Base-by-base conservation (phyloP, 2,113 vertebrate species). In the Oreochromis tanganicae region DNA sequence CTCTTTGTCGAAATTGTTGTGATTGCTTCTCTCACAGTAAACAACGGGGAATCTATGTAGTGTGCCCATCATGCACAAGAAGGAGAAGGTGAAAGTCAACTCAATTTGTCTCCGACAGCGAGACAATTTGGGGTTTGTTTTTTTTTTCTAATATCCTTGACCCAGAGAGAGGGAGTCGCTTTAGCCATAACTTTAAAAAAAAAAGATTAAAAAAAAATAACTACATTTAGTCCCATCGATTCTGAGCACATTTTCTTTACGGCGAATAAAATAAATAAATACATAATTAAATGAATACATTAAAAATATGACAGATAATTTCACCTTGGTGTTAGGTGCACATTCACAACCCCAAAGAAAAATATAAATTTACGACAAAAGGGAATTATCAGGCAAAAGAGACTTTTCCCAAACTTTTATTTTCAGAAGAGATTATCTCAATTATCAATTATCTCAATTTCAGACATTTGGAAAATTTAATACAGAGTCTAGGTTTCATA, bases 41-140 rank as follows among this genome's bases (percentile, higher is more conserved):
- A 81, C 54, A 38, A 17, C 41, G 34, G 14, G 29, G 38, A 7
- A 27, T 87, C 87, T 81, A 89, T 75, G 89, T 88, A 90, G 91
- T 92, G 88, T 87, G 36, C 19, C 85, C 71, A 84, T 90, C 85
- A 93, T 78, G 85, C 89, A 92, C 83, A 66, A 92, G 87, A 84
- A 38, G 81, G 87, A 92, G 91, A 88, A 86, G 92, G 80, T 90
- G 92, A 80, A 80, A 86, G 89, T 83, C 91, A 93, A 95, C 93
- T 85, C 89, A 93, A 95, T 95, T 92, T 92, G 91, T 87, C 86
- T 52, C 91, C 88, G 90, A 89, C 71, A 29, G 24, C 14, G 24
- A 75, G 71, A 75, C 59, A 87, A 61, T 88, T 29, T 73, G 78
- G 73, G 71, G 29, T 81, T 79, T 92, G 17, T 24, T 43, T 50